Evolutionary conservation across 1,140 invertebrate genomes (phyloP).

Genomic region (Drosophila trapezifrons): DNA sequence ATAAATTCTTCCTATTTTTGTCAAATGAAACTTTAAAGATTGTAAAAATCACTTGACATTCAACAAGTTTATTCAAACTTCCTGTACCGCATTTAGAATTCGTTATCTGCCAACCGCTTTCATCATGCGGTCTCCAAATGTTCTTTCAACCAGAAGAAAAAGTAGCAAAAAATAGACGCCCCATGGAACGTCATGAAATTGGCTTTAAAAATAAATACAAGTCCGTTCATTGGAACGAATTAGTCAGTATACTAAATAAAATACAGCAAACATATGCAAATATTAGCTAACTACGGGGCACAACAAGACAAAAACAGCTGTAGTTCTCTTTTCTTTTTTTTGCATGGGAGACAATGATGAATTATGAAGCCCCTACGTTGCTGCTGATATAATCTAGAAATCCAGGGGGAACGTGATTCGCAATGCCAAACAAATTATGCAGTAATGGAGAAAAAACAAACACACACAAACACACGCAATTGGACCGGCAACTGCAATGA

Average conservation of each 20-base stretch:
- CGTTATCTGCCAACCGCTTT: slow-evolving; percentile 12
- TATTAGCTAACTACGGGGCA: not conserved
- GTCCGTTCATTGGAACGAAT: not conserved
- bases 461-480: slow-evolving; percentile 18
- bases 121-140: slow-evolving; percentile 25
- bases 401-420: slow-evolving; percentile 24
- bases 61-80: slow-evolving; percentile 2
- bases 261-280: slow-evolving; percentile 13
- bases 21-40: not conserved
- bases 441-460: slow-evolving; percentile 36
- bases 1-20: too few relatives aligned
- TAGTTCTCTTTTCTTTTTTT: slow-evolving; percentile 1
- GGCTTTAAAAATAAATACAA: slow-evolving; percentile 43
- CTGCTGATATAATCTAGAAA: slow-evolving; percentile 61
- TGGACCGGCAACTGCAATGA: slow-evolving; percentile 69
- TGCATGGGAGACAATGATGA: slow-evolving; percentile 2
- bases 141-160: slow-evolving; percentile 23
- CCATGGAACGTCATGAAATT: slow-evolving; percentile 48
- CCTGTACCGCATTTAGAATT: slow-evolving; percentile 17
- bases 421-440: slow-evolving; percentile 46
- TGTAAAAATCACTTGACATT: not conserved
- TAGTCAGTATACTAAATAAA: slow-evolving; percentile 8
- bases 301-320: slow-evolving; percentile 24
- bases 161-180: slow-evolving; percentile 27
- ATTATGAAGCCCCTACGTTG: slow-evolving; percentile 16